Conservation (phyloP, 2,888 invertebrate genomes). For the Tiliacea aurago region DNA sequence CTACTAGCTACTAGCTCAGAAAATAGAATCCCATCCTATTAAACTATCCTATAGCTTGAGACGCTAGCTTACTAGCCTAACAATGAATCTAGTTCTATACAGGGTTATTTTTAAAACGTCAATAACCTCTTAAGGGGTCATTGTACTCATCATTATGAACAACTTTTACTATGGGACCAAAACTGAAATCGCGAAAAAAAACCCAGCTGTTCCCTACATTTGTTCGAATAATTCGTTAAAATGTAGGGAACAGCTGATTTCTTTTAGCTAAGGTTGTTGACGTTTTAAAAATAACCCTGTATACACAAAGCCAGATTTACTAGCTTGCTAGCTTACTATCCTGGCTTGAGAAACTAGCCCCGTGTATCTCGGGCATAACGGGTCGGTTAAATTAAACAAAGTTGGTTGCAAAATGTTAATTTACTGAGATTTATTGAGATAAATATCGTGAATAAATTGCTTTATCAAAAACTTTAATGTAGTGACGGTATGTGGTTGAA, state of each 20-base stretch:
- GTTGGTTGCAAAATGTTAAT: conserved; percentile 64
- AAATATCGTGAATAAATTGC: conserved; percentile 62
- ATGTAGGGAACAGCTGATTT: too few species aligned
- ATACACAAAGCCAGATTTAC: neutral
- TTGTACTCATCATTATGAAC: too few species aligned
- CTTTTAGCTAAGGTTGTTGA: too few species aligned
- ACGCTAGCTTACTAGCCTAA: neutral
- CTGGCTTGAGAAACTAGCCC: neutral
- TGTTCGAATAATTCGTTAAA: too few species aligned
- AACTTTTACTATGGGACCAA: too few species aligned
- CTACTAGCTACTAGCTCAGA: too few species aligned
- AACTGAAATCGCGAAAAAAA: too few species aligned
- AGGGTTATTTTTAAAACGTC: too few species aligned
- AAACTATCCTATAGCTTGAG: neutral
- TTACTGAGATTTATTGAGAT: conserved; percentile 65
- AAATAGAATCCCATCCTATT: neutral
- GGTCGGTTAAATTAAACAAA: conserved; percentile 48
- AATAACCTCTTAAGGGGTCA: too few species aligned
- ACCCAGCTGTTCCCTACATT: too few species aligned
- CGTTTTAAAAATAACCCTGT: too few species aligned
- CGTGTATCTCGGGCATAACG: neutral
- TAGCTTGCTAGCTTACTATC: neutral
- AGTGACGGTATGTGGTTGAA: conserved; percentile 14
- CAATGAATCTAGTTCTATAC: neutral
- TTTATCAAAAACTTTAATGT: conserved; percentile 48